Evolutionary conservation across 2,797 vertebrate genomes (phyloP), one percentile per base, ranked within the genome.

Genomic region (Pseudochaenichthys georgianus): DNA sequence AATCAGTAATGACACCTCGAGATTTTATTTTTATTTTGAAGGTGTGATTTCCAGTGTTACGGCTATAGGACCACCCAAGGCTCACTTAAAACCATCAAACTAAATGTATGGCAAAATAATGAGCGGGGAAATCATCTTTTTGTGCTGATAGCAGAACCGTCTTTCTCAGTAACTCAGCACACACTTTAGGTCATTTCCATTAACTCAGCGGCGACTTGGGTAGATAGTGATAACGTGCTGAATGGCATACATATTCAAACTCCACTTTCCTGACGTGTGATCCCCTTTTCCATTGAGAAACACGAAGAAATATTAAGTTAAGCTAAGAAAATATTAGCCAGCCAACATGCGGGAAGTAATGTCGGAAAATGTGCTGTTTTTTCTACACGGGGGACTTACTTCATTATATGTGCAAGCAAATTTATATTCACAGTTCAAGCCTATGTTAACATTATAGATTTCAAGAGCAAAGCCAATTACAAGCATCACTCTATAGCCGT

Each of bases 101-200:
- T 65, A 52, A 70, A 57, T 51, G 73, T 71, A 71, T 55, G 72
- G 21, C 21, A 21, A 83, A 85, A 83, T 83, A 80, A 60, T 70
- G 72, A 82, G 80, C 46, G 28, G 34, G 57, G 53, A 77, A 84
- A 61, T 84, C 69, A 62, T 85, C 51, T 67, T 79, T 78, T 28
- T 28, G 71, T 23, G 13, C 71, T 75, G 79, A 86, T 85, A 75
- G 64, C 28, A 55, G 45, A 85, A 73, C 55, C 50, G 52, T 71
- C 65, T 75, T 81, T 77, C 77, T 85, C 62, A 23, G 83, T 89
- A 77, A 83, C 70, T 88, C 74, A 63, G 83, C 85, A 88, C 79
- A 90, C 83, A 92, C 80, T 87, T 87, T 81, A 78, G 74, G 73
- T 84, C 73, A 86, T 92, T 92, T 93, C 89, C 86, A 92, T 90